Base-by-base conservation (phyloP, 2,888 invertebrate genomes). In the Ophonus ardosiacus region DNA sequence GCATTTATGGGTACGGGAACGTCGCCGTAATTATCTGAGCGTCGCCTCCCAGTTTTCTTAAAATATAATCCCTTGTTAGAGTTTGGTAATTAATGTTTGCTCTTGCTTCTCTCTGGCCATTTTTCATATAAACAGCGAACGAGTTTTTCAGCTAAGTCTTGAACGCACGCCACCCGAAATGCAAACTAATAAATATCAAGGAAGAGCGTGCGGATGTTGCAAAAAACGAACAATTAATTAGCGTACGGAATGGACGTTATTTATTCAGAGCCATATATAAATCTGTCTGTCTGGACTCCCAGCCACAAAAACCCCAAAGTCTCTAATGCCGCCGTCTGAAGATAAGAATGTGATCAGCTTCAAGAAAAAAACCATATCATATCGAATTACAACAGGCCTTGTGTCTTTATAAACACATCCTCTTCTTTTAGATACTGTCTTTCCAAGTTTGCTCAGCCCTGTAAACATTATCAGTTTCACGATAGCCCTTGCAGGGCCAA, bases 31-130 rank as follows among this genome's bases (percentile, higher is more conserved):
- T 83, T 59, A 83, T 76, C 43, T 7, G 4, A 17, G 71, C 83
- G 40, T 18, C 40, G 68, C 43, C 51, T 51, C 56, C 59, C 59
- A 61, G 40, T 74, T 87, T 87, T 88, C 87, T 87, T 87, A 88
- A 88, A 88, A 87, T 87, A 87, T 88, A 88, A 88, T 88, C 87
- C 88, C 88, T 88, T 87, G 88, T 88, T 88, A 88, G 87, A 83
- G 74, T 74, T 61, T 18, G n/a, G 40, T 83, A 83, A 83, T 83
- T 83, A 83, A 76, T 83, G 83, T 83, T 83, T 83, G 61, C 61
- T 76, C 76, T 63, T 59, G 76, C 74, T 76, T 83, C 18, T 40
- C 57, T 17, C 83, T 38, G 76, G 61, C 38, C n/a, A 83, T 83
- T 83, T 83, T 83, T 83, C 83, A 83, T 83, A 61, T 17, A 31